Evolutionary conservation across 92 coral and sea anemone species (phyloP), one percentile per base, ranked within the genome.

Genomic region (Zoanthus solanderi): DNA sequence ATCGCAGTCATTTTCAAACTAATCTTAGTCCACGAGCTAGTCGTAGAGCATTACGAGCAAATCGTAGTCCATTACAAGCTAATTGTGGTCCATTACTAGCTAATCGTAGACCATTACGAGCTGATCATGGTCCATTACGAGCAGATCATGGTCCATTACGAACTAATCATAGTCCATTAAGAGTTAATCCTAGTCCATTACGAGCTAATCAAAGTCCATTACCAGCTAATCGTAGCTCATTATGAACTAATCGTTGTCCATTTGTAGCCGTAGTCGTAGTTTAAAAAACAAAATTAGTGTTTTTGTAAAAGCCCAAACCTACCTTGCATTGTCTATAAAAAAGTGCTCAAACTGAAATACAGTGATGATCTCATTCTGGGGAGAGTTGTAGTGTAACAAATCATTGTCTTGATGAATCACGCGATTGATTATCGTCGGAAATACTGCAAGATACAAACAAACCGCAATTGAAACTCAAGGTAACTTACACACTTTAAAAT

Each of bases 311-410:
- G 75, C 44, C 32, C 23, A 47, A 42, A 31, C 77, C 75, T 67
- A 97, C 99, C 99, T 95, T 11, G 96, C 87, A 48, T 91, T 92
- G 54, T 92, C 95, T 71, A 95, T 87, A 78, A 97, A 91, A 90
- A 92, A 97, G 86, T 93, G 96, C 67, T 96, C 98, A 78, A 96
- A 97, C 87, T 97, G 99, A 78, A 93, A 97, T n/a, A 97, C 95
- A 17, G 94, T 87, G 3, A 97, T 87, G 42, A 95, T 86, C 31
- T 96, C 95, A 67, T 95, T 94, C 66, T 91, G 92, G n/a, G 90
- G 92, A 0, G 89, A 71, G 78, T 73, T 88, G 61, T 87, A 86
- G 28, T 92, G 86, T 29, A 92, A 71, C 13, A 97, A 72, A 60
- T 93, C 94, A 42, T 88, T 92, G 78, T 97, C 96, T 79, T 97